Base-by-base conservation (phyloP, 2,797 vertebrate species). In the Pipistrellus kuhlii region DNA sequence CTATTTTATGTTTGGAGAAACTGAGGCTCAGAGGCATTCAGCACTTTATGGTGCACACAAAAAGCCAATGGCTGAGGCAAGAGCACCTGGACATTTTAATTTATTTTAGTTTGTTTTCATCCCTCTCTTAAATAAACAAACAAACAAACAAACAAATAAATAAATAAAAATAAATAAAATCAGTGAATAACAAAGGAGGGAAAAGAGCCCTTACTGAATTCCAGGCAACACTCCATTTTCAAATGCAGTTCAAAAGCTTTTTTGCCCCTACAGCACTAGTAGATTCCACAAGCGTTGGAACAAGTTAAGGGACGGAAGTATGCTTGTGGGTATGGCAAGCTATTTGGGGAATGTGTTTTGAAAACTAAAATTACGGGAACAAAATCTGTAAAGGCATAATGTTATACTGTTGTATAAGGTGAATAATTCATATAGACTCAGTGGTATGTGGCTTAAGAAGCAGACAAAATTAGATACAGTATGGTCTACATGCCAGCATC, bases 381-480 rank as follows among this genome's bases (percentile, higher is more conserved):
- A 90, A 95, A 95, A 89, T 76, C 87, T 91, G 35, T 84, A 85
- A 94, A 93, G 72, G 35, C 35, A 78, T 93, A 88, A 18, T 69
- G 41, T 81, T 88, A 77, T 86, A 93, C 85, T 96, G 51, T 91
- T 92, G 57, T 91, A 76, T 32, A 51, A 96, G 44, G 48, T 14
- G 82, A 97, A 95, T 86, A 94, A 97, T 88, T 90, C 92, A 78
- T 77, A 87, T 88, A 96, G 97, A 97, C 92, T 88, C 95, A 51
- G 77, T 76, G n/a, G 6, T 30, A 53, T 46, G 57, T 77, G 48
- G 46, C 57, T 93, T 44, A 86, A 82, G 51, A 85, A 68, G 55
- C 75, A 32, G 72, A 83, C 78, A 82, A 38, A 71, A 38, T 62
- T 46, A 88, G 77, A 86, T 55, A 23, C 73, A 72, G 55, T 62